Conservation (phyloP, 2,797 vertebrate species). For the Sitta carolinensis region DNA sequence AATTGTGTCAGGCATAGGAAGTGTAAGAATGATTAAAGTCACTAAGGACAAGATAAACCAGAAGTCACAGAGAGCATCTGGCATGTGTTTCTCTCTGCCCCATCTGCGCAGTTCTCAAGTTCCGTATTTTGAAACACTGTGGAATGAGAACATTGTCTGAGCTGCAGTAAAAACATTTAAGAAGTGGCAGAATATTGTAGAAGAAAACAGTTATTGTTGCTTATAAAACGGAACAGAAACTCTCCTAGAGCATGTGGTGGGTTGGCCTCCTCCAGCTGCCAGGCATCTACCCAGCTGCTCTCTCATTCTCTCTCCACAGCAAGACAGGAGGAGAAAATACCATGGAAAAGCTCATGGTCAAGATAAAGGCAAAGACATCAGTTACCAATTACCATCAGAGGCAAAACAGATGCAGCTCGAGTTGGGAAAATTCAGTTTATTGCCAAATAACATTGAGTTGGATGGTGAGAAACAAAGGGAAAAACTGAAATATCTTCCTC, state of each 20-base stretch:
- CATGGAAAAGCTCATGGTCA: not conserved
- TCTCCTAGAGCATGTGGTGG: not conserved
- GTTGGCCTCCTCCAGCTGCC: not conserved
- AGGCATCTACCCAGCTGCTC: not conserved
- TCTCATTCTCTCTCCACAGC: not conserved
- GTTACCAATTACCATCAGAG: not conserved
- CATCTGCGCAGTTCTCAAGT: not conserved
- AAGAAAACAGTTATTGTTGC: not conserved
- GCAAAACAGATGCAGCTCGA: not conserved
- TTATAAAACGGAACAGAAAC: not conserved
- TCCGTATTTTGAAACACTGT: not conserved
- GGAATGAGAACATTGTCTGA: not conserved
- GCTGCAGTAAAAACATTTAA: not conserved
- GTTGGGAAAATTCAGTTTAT: not conserved
- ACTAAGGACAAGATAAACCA: not conserved
- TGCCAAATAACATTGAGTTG: not conserved
- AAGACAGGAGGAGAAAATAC: not conserved
- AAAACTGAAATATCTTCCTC: not conserved
- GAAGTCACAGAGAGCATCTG: not conserved
- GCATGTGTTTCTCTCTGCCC: not conserved
- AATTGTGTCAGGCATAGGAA: not conserved
- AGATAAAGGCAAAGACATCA: not conserved
- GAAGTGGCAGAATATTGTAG: not conserved
- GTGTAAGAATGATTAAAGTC: not conserved
- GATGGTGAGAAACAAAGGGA: not conserved